Percentiles rank a stretch among this genome's conserved stretches.
phyloP scores from a whole-genome alignment of 2,888 invertebrate species.

The Andrena chrysosceles region DNA sequence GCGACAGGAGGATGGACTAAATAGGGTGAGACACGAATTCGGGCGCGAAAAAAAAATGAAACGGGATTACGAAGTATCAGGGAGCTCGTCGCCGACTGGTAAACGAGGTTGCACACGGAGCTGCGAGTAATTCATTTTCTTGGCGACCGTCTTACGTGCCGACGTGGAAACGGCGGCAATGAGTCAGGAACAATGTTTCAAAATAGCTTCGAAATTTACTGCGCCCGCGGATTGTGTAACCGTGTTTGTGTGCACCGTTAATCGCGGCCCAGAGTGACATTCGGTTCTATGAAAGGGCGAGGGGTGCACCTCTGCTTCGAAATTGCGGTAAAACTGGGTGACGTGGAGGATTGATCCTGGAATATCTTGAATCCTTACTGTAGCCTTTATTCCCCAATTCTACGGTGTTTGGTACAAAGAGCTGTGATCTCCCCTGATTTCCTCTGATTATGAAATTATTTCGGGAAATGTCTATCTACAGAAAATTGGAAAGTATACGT shows the following conservation, averaged over 20 bases:
- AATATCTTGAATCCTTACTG: not conserved
- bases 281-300: not conserved
- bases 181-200: constrained; percentile 47
- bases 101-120: constrained; percentile 19
- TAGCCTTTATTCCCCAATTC: not conserved
- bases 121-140: constrained; percentile 35
- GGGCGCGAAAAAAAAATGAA: not conserved
- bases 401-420: not conserved
- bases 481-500: not conserved
- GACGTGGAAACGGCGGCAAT: constrained; percentile 15
- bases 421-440: not conserved
- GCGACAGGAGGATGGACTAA: not conserved
- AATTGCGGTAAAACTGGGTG: not conserved
- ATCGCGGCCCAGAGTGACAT: not conserved
- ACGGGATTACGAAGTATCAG: not conserved
- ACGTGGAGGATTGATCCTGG: not conserved
- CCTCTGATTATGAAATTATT: not conserved
- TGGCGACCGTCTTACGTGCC: constrained; percentile 29
- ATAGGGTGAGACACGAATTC: not conserved
- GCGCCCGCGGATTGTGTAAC: constrained; percentile 40
- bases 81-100: not conserved
- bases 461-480: not conserved
- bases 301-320: not conserved
- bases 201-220: constrained; percentile 43
- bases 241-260: not conserved